Percentiles rank a stretch among this genome's conserved stretches.
Conservation (phyloP, 2,888 invertebrate genomes). For the Patella caerulea region DNA sequence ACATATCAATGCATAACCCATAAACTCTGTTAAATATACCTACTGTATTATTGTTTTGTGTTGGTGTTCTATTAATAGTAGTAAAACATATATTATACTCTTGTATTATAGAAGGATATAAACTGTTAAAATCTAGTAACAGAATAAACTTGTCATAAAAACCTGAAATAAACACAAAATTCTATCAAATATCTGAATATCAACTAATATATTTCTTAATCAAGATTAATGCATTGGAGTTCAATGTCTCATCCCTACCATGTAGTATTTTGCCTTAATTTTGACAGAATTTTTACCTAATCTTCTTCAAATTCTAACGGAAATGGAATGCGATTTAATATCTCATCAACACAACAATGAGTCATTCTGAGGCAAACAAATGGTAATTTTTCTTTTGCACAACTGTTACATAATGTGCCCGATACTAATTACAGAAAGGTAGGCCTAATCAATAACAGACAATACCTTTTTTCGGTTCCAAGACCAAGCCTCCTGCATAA, state of each 20-base stretch:
- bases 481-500: constrained; percentile 91
- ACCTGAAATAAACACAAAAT: constrained; percentile 63
- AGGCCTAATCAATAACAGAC: not conserved
- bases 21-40: too few species aligned
- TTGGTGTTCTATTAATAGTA: constrained; percentile 75
- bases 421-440: too few species aligned
- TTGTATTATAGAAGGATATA: constrained; percentile 99
- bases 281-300: too few species aligned
- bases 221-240: not conserved
- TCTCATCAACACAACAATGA: too few species aligned
- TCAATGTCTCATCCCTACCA: not conserved
- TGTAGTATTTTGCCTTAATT: not conserved
- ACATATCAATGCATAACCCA: too few species aligned
- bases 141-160: constrained; percentile 96
- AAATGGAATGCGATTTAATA: too few species aligned
- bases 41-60: not conserved
- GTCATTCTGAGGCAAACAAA: too few species aligned
- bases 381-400: too few species aligned
- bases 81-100: constrained; percentile 99
- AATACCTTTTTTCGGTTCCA: constrained; percentile 93
- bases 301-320: too few species aligned
- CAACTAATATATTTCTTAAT: not conserved
- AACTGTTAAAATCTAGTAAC: constrained; percentile 98
- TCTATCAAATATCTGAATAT: not conserved
- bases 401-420: too few species aligned